Evolutionary conservation across 1,140 invertebrate genomes (phyloP), one percentile per base, ranked within the genome.

Genomic region (Drosophila trapezifrons): DNA sequence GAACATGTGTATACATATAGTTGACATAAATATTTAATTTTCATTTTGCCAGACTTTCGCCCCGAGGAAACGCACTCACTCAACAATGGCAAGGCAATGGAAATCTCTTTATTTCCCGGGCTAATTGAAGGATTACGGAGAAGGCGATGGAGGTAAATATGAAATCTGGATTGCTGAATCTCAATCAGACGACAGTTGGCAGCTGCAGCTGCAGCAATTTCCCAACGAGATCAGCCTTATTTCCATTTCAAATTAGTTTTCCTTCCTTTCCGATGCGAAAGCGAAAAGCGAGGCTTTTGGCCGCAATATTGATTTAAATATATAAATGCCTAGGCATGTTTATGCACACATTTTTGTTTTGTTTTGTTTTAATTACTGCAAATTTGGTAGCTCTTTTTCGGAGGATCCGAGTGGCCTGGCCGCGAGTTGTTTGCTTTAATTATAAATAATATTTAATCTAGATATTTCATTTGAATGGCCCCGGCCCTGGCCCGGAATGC

Each of bases 401-500:
- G 9, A 6, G 18, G 12, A n/a, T n/a, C n/a, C n/a, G n/a, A 32
- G 15, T 4, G 10, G n/a, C 5, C 12, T 2, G n/a, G 13, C 40
- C 20, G 25, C 5, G 32, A 56, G 25, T 75, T 75, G 57, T 75
- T 75, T 75, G 40, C 43, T 74, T 75, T 74, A 76, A 76, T 81
- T 78, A 66, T 83, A 70, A 85, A 85, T 85, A 85, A 78, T 86
- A 81, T 69, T 86, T 78, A 43, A 76, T 64, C 59, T 77, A 85
- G 73, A 82, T 78, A 86, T 75, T 86, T 81, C 69, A 81, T 80
- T 66, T 51, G 45, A 76, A 77, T 86, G 62, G 22, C 38, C 9
- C 29, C 29, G 29, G 29, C 29, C 29, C 52, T 17, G 47, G 37
- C 13, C 59, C 60, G 17, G 45, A 55, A 65, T 45, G 64, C 27